Conservation (phyloP, 2,888 invertebrate species). For the Psylliodes chrysocephalus region DNA sequence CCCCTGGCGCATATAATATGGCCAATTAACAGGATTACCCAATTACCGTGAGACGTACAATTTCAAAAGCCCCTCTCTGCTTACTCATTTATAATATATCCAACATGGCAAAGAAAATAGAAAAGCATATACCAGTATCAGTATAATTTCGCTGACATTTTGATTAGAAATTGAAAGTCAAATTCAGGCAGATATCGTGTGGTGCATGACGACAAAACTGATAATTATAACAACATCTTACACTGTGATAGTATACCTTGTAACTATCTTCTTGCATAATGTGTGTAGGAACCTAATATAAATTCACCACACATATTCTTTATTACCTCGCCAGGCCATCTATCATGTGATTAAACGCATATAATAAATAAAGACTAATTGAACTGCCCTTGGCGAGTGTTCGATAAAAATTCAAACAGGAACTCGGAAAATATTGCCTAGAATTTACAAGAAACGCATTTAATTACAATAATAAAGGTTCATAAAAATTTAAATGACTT, state of each 20-base stretch:
- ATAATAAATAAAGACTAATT: constrained; percentile 1
- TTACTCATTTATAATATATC: too few species aligned
- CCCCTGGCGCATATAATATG: too few species aligned
- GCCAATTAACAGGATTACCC: too few species aligned
- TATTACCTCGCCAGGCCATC: neutral
- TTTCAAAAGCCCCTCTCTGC: too few species aligned
- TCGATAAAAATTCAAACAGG: neutral
- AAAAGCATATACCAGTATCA: neutral
- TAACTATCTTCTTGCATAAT: neutral
- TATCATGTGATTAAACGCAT: neutral
- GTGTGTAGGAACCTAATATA: neutral
- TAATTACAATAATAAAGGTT: neutral
- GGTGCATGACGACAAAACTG: neutral
- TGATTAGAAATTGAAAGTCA: constrained; percentile 1
- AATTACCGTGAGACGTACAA: too few species aligned
- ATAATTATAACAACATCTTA: neutral
- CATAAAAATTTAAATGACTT: constrained; percentile 1
- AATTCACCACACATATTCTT: neutral
- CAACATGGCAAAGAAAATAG: neutral
- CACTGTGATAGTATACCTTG: neutral
- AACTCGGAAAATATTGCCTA: neutral
- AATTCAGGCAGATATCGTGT: neutral
- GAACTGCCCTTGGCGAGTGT: neutral
- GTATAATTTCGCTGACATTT: neutral
- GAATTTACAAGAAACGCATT: neutral